Evolutionary conservation across 2,888 invertebrate genomes (phyloP).

Genomic region (Sesia apiformis): DNA sequence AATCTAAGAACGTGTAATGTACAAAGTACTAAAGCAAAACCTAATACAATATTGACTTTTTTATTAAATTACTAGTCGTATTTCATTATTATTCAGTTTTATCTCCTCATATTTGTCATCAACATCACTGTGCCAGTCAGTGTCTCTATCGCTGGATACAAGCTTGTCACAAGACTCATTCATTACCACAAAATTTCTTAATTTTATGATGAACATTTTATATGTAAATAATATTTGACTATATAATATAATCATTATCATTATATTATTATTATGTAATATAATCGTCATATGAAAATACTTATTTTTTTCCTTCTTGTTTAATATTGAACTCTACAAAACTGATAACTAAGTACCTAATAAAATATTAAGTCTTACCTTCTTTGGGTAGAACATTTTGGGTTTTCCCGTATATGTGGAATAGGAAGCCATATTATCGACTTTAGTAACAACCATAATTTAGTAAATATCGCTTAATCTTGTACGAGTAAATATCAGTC

Average conservation of each 20-base stretch:
- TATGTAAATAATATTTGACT: not conserved
- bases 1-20: slow-evolving; percentile 1
- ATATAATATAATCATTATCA: not conserved
- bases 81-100: no score
- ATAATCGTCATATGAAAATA: no score
- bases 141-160: no score
- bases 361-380: slow-evolving; percentile 38
- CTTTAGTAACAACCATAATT: slow-evolving; percentile 70
- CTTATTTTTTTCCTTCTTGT: no score
- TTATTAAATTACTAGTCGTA: no score
- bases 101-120: no score
- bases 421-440: slow-evolving; percentile 70
- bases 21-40: slow-evolving; percentile 1
- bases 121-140: no score
- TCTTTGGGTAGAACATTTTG: slow-evolving; percentile 69
- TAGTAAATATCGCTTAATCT: slow-evolving; percentile 46
- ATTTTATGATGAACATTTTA: not conserved
- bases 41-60: no score
- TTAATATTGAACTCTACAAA: no score
- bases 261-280: not conserved
- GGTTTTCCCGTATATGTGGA: slow-evolving; percentile 69
- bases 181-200: no score
- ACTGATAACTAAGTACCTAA: not conserved
- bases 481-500: slow-evolving; percentile 45
- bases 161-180: no score